Base-by-base conservation (phyloP, 2,888 invertebrate species). In the Pollenia angustigena region DNA sequence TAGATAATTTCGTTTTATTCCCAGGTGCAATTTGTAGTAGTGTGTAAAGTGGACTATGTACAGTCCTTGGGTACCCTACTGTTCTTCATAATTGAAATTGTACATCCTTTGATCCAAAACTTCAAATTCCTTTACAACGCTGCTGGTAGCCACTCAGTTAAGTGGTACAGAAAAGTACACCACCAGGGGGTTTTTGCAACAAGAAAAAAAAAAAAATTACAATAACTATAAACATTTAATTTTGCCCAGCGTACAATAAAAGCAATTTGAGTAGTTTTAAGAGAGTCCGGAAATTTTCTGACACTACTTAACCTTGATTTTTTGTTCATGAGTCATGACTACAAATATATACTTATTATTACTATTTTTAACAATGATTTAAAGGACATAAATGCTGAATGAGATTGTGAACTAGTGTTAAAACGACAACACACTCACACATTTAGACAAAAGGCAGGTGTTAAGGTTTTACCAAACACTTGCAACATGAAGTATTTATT, bases 281-380 rank as follows among this genome's bases (percentile, higher is more conserved):
- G 10, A 60, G 64, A 66, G 66, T 74, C 46, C 48, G 4, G n/a
- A 12, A 14, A 66, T 66, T 58, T 74, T 62, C 74, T 58, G 74
- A 56, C 48, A 81, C 54, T 56, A 66, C 48, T 72, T 72, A 50
- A 66, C 66, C 81, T 81, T 81, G 72, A 81, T 74, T 81, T 74
- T 56, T 23, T 66, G 12, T 74, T 80, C 60, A 52, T 44, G 8
- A 62, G 32, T 32, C 32, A 32, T 32, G 32, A 32, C 32, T 32
- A 32, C 32, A 32, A 32, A 12, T 18, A 16, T n/a, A 11, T 46
- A 23, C 58, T 23, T 23, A 2, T 48, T 18, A 40, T 48, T 23
- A 23, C 2, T 23, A 23, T 2, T 4, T 40, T 40, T 1, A 2
- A 58, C 32, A 60, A 54, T 7, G 11, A 58, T 16, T 32, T 46